A percentile compares a stretch with the other conserved stretches of the same genome.
phyloP scores from a whole-genome alignment of 2,797 vertebrate genomes.

The Meriones psammophilus region DNA sequence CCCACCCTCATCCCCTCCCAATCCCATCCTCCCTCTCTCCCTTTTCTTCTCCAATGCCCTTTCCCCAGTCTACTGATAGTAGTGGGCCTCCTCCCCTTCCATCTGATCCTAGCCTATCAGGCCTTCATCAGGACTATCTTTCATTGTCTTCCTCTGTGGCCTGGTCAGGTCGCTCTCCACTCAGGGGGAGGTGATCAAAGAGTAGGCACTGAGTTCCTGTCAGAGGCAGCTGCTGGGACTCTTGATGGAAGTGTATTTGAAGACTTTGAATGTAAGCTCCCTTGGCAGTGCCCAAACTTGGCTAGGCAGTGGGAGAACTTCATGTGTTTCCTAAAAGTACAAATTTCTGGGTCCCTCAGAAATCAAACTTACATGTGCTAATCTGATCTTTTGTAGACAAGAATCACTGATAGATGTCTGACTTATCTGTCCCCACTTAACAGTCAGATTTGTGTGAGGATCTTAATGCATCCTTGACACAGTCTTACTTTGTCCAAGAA shows the following conservation, averaged over 20 bases:
- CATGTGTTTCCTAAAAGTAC: not conserved
- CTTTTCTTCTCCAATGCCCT: too few relatives aligned
- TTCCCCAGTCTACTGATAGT: too few relatives aligned
- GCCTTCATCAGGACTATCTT: too few relatives aligned
- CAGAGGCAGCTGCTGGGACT: not conserved
- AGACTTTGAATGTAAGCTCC: not conserved
- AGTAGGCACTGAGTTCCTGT: too few relatives aligned
- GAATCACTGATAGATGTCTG: not conserved
- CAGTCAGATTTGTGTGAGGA: not conserved
- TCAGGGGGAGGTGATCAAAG: too few relatives aligned
- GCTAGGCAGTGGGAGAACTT: not conserved
- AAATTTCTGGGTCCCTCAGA: not conserved
- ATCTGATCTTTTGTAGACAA: not conserved
- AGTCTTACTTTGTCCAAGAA: not conserved
- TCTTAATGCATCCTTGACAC: not conserved
- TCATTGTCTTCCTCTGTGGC: too few relatives aligned
- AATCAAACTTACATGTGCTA: not conserved
- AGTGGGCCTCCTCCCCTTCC: too few relatives aligned
- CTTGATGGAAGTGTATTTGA: not conserved
- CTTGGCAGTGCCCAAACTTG: not conserved
- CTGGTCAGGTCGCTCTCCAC: too few relatives aligned
- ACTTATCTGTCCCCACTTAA: not conserved
- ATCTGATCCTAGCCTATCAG: too few relatives aligned
- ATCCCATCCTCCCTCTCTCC: too few relatives aligned
- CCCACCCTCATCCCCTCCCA: too few relatives aligned